Evolutionary conservation across 2,113 vertebrate species (phyloP), one percentile per base, ranked within the genome.

Genomic region (Gallinago media): DNA sequence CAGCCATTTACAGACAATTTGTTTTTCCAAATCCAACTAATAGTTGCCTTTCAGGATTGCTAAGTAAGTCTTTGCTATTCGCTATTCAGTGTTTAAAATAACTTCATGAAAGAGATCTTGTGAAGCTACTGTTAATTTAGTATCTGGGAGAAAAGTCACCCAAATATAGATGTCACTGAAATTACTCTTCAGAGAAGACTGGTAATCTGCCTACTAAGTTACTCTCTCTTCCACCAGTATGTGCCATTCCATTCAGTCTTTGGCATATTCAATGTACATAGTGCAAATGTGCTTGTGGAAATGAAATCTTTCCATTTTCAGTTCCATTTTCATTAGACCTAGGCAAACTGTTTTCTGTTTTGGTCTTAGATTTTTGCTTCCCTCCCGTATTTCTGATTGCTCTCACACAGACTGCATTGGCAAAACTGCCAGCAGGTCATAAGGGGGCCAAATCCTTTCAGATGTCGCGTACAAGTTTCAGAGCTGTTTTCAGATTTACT

Each of bases 401-500:
- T 94, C 94, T 95, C 91, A 93, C 74, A 78, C 58, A 75, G 92
- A 96, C 79, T 96, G 95, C 97, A 97, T 96, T 63, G 88, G 82
- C 90, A 94, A 85, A 96, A 96, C 87, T 95, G 75, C 96, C 92
- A 97, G 95, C 94, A 96, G 96, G 95, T 97, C 95, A 85, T 93
- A 95, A 97, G 87, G 83, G 95, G 92, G 82, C 85, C 96, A 97
- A 98, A 97, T 68, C 91, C 89, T 96, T 97, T 95, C 93, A 97
- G 95, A 97, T 92, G 95, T 90, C 96, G 88, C n/a, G 19, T 97
- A 97, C 85, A 95, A 91, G 94, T 84, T 92, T 94, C 91, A 95
- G 92, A 67, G 92, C 96, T 97, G 97, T 97, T 98, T 98, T 96
- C 95, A 96, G 95, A 97, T 97, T 89, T 71, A 88, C 76, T 98